A percentile compares a stretch with the other conserved stretches of the same genome.
phyloP scores from a whole-genome alignment of 1,140 invertebrate species.

The Aleiodes sp. region DNA sequence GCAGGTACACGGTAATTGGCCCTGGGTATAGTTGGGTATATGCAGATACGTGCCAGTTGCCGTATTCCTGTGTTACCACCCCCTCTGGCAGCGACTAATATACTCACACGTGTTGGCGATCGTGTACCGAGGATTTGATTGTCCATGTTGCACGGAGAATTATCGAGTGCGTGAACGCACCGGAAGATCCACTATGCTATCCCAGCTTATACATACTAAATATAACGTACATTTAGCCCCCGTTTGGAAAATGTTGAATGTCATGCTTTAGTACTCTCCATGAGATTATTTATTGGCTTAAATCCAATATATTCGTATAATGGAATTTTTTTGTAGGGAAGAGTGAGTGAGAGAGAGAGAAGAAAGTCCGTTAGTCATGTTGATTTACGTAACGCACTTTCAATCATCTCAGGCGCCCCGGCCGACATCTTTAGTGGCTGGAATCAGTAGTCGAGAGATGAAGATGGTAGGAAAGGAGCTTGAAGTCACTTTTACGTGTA shows the following conservation, averaged over 20 bases:
- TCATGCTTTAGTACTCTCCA: background rate
- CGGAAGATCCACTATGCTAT: constrained; percentile 12
- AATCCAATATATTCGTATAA: background rate
- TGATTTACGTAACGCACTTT: background rate
- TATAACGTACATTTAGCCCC: background rate
- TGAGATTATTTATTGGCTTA: too few species aligned
- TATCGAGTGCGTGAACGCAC: constrained; percentile 46
- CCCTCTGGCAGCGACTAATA: constrained; percentile 45
- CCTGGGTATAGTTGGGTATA: constrained; percentile 42
- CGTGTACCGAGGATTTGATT: constrained; percentile 56
- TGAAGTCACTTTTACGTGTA: background rate
- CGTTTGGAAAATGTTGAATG: too few species aligned
- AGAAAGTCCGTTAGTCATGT: background rate
- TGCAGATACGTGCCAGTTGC: constrained; percentile 50
- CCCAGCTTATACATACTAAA: background rate
- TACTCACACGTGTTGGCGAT: constrained; percentile 55
- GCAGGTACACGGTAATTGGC: constrained; percentile 48
- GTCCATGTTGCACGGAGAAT: constrained; percentile 55
- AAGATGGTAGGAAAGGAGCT: too few species aligned
- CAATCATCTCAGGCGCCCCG: background rate
- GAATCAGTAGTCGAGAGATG: background rate
- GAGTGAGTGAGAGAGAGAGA: too few species aligned
- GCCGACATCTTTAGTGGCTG: constrained; percentile 7
- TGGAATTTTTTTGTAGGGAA: too few species aligned
- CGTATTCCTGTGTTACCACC: constrained; percentile 44